Evolutionary conservation across 2,888 invertebrate genomes (phyloP).

Genomic region (Drosophila prolongata): DNA sequence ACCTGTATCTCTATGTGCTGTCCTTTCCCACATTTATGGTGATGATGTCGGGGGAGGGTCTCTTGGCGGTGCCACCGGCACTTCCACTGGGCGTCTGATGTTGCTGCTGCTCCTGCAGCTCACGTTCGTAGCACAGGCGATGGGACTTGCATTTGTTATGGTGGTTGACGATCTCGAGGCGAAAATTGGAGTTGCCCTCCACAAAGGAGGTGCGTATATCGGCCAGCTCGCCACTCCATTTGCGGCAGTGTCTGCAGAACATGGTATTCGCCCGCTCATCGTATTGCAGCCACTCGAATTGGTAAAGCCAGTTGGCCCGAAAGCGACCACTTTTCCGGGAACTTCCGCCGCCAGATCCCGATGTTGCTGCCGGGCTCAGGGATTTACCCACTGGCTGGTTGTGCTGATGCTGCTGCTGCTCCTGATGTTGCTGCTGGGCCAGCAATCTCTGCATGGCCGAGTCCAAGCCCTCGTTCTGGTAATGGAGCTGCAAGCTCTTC

Average conservation of each 20-base stretch:
- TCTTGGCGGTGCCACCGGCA: conserved; percentile 11
- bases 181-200: conserved; percentile 91
- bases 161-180: conserved; percentile 91
- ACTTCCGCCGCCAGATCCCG: conserved; percentile 59
- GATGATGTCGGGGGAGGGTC: conserved; percentile 71
- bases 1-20: conserved; percentile 41
- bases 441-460: conserved; percentile 68
- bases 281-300: conserved; percentile 90
- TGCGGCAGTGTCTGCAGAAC: conserved; percentile 90
- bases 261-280: conserved; percentile 89
- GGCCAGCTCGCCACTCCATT: conserved; percentile 89
- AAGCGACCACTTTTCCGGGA: conserved; percentile 88
- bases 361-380: conserved; percentile 84
- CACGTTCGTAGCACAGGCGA: conserved; percentile 87
- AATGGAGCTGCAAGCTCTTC: conserved; percentile 76
- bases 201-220: conserved; percentile 91
- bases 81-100: conserved; percentile 22
- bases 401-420: conserved; percentile 53
- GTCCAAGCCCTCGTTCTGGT: conserved; percentile 73
- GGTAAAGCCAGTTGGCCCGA: conserved; percentile 88
- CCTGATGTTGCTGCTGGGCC: conserved; percentile 82
- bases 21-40: conserved; percentile 82
- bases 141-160: conserved; percentile 92
- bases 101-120: conserved; percentile 77
- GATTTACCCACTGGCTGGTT: conserved; percentile 13